Evolutionary conservation across 2,888 invertebrate species (phyloP).

Genomic region (Hypercompe scribonia): DNA sequence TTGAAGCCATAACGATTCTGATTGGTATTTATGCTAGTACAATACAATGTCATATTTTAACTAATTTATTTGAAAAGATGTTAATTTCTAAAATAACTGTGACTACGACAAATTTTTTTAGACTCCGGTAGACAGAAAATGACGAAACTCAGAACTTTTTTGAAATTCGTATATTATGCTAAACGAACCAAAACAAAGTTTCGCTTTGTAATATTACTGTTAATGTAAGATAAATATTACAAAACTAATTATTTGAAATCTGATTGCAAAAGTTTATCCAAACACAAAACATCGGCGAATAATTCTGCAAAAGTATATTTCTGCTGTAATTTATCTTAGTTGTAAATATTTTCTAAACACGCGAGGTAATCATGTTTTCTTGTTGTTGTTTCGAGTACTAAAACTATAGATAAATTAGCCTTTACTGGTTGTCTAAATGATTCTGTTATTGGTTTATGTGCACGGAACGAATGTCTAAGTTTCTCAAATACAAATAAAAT

Average conservation of each 20-base stretch:
- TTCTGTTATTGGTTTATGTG: background rate
- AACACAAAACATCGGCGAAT: background rate
- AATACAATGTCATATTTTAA: no score
- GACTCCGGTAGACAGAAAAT: no score
- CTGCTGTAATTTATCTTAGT: background rate
- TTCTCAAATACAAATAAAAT: no score
- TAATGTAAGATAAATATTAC: constrained; percentile 11
- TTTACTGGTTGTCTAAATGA: constrained; percentile 1
- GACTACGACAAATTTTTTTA: no score
- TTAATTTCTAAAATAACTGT: no score
- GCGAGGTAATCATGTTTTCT: background rate
- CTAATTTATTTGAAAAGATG: no score
- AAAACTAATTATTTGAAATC: background rate
- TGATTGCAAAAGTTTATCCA: background rate
- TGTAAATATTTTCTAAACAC: background rate
- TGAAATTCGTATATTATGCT: no score
- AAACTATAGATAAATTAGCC: background rate
- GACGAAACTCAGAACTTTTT: no score
- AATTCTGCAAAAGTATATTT: background rate
- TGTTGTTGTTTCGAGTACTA: background rate
- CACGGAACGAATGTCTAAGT: background rate
- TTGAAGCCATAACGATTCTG: no score
- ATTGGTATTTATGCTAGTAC: no score
- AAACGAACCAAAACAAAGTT: no score
- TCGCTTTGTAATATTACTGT: constrained; percentile 8